These are phyloP conservation scores for Mycetomoellerius zeteki DNA, from an alignment of 1,140 invertebrate genomes.

Conservation along the genomic window DNA sequence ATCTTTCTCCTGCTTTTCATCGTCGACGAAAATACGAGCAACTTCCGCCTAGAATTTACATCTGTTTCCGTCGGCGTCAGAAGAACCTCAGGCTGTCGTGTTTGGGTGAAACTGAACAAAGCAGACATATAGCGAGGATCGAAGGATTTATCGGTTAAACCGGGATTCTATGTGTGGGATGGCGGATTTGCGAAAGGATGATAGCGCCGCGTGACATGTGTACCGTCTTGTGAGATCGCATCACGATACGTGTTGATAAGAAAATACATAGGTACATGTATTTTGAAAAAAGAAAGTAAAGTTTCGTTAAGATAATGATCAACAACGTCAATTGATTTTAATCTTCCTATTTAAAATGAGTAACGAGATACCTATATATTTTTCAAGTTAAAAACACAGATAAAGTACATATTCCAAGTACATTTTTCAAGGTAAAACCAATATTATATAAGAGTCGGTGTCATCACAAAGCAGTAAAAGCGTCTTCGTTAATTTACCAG, in stretches of 20 bases:
- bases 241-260: background rate
- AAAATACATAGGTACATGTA: background rate
- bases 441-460: background rate
- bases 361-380: no score
- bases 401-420: no score
- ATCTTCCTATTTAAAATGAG: background rate
- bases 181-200: slow-evolving; percentile 49
- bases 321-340: background rate
- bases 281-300: background rate
- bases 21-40: slow-evolving; percentile 26
- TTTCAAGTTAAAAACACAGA: no score
- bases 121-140: slow-evolving; percentile 36
- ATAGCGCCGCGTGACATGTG: slow-evolving; percentile 6
- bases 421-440: background rate
- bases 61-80: slow-evolving; percentile 53
- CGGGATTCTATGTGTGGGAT: slow-evolving; percentile 20
- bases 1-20: background rate
- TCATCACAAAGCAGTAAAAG: background rate
- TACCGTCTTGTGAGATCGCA: background rate
- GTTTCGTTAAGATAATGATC: background rate
- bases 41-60: slow-evolving; percentile 39
- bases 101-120: slow-evolving; percentile 30
- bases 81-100: slow-evolving; percentile 35
- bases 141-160: slow-evolving; percentile 53
- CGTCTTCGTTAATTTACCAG: slow-evolving; percentile 29